A percentile compares a stretch with the other conserved stretches of the same genome.
phyloP scores from a whole-genome alignment of 1,140 invertebrate genomes.

The Diorhabda elongata region DNA sequence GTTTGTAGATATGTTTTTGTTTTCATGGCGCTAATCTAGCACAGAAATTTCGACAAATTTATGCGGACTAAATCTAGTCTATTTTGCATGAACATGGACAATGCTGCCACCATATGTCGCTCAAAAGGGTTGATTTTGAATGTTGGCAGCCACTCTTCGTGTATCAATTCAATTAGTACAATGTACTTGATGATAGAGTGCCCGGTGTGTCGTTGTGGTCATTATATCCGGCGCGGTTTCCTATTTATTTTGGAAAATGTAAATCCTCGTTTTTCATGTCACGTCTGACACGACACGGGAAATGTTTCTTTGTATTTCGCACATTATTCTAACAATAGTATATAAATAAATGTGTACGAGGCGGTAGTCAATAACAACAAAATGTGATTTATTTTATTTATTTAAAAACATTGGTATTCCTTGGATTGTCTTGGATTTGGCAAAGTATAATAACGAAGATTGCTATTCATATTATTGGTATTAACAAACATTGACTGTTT shows the following conservation, averaged over 20 bases:
- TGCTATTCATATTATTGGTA: too few relatives aligned
- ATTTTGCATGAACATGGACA: neutral
- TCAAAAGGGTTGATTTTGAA: neutral
- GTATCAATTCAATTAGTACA: neutral
- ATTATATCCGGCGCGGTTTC: neutral
- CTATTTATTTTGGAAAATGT: neutral
- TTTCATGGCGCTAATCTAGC: neutral
- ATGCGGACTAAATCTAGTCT: conserved; percentile 1
- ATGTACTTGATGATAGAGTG: neutral
- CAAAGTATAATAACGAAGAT: too few relatives aligned
- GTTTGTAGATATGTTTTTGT: neutral
- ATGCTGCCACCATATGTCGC: neutral
- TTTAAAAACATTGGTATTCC: too few relatives aligned
- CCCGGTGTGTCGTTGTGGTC: neutral
- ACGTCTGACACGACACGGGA: too few relatives aligned
- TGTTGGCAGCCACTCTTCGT: neutral
- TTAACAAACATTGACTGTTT: too few relatives aligned
- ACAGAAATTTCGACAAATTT: neutral
- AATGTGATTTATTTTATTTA: too few relatives aligned
- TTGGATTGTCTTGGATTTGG: too few relatives aligned
- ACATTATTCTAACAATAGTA: too few relatives aligned
- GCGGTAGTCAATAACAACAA: too few relatives aligned
- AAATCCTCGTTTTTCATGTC: too few relatives aligned
- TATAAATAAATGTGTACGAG: too few relatives aligned
- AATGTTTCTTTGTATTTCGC: too few relatives aligned